phyloP scores from a whole-genome alignment of 2,797 vertebrate species.

The Dicrostonyx torquatus region DNA sequence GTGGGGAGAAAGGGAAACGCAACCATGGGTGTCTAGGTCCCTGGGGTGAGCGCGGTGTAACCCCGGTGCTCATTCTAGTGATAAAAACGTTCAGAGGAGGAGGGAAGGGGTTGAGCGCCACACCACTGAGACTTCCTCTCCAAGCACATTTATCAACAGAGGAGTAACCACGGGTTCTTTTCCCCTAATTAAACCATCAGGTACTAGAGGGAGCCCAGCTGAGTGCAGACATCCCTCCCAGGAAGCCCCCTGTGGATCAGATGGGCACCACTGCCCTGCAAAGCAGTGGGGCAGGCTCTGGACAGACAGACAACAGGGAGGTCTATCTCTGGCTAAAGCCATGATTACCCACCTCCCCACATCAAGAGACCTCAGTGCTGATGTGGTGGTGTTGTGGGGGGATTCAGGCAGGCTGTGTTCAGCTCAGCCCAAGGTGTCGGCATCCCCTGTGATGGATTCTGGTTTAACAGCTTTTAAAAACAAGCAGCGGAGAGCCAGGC shows the following conservation, averaged over 20 bases:
- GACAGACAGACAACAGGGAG: fast-evolving
- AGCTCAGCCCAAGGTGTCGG: not conserved
- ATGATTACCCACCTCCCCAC: not conserved
- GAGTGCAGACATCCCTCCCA: not conserved
- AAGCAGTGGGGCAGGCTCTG: not conserved
- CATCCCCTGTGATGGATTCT: constrained; percentile 77
- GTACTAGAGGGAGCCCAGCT: not conserved
- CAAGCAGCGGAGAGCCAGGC: constrained; percentile 60
- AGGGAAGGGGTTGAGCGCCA: not conserved
- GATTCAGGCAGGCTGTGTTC: not conserved
- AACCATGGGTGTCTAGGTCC: fast-evolving
- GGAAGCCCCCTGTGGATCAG: not conserved
- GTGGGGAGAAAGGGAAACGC: too few relatives aligned
- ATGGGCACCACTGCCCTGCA: not conserved
- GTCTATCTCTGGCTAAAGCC: not conserved
- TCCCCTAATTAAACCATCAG: not conserved
- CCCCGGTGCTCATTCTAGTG: not conserved
- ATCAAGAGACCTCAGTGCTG: not conserved
- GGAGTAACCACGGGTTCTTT: fast-evolving
- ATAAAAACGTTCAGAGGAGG: not conserved
- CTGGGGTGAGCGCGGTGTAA: not conserved
- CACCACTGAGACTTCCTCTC: not conserved
- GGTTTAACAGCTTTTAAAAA: constrained; percentile 73
- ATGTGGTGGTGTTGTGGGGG: not conserved
- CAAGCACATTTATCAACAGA: not conserved